Percentiles rank a stretch among this genome's conserved stretches.
Conservation (phyloP, 2,113 vertebrate genomes). For the Silurus meridionalis region DNA sequence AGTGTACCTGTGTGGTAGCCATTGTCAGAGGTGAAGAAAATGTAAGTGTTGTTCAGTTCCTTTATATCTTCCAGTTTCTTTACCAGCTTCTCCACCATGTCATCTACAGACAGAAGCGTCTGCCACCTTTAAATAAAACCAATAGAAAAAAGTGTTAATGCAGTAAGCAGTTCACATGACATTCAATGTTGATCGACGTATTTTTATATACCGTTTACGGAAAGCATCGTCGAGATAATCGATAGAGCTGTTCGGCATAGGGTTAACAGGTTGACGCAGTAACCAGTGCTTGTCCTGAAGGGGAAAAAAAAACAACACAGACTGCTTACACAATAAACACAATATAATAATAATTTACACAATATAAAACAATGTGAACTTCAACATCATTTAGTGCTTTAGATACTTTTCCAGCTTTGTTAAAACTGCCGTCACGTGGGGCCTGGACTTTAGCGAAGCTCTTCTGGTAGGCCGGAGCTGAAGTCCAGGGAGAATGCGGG, state of each 20-base stretch:
- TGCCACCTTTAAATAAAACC: constrained; percentile 69
- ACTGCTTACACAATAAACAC: not conserved
- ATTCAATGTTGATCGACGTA: too few species aligned
- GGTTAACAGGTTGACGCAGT: constrained; percentile 73
- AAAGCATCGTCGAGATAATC: constrained; percentile 70
- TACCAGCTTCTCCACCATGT: constrained; percentile 76
- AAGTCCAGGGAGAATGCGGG: constrained; percentile 75
- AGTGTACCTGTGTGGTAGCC: constrained; percentile 77
- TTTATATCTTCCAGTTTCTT: constrained; percentile 69
- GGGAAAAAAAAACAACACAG: not conserved
- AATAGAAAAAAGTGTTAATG: not conserved
- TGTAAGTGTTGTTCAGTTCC: constrained; percentile 74
- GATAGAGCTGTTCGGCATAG: constrained; percentile 70
- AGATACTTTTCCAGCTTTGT: constrained; percentile 70
- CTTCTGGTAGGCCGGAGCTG: constrained; percentile 72
- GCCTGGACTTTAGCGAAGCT: constrained; percentile 66
- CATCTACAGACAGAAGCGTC: constrained; percentile 77
- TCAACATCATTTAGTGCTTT: not conserved
- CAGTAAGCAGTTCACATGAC: not conserved
- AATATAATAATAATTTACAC: not conserved
- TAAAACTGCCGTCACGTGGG: constrained; percentile 77
- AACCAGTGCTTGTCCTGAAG: constrained; percentile 80
- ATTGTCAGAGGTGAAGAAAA: constrained; percentile 78
- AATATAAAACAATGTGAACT: not conserved
- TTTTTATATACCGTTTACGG: constrained; percentile 66